Base-by-base conservation (phyloP, 2,797 vertebrate genomes). In the Tarsius wallacei region DNA sequence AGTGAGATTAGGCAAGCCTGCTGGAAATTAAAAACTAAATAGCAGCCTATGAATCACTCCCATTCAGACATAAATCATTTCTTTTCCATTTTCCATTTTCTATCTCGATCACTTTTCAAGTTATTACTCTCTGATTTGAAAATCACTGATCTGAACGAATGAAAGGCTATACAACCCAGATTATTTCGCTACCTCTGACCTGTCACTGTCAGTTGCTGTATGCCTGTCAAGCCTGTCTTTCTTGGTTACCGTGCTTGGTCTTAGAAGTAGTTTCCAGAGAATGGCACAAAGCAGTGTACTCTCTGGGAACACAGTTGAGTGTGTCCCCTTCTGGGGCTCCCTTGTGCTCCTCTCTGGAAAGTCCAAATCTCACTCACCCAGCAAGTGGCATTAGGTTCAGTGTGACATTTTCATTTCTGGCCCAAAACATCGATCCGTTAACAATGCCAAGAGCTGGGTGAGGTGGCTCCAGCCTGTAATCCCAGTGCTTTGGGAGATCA, bases 11-110 rank as follows among this genome's bases (percentile, higher is more conserved):
- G 49, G 42, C 57, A 81, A 96, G 74, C 90, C 97, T 91, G 42
- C 95, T 97, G 24, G 77, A 98, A 97, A 97, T 97, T 95, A 96
- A 97, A 97, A 96, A 70, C 47, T 68, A 90, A 96, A 61, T 9
- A 90, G 90, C 94, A n/a, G 70, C 89, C 82, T 63, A 36, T 71
- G 95, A 97, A 97, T 97, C 96, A 93, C 93, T 84, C 17, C 26
- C 80, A 24, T 36, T n/a, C 51, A 83, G 76, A 66, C 83, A 97
- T 87, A 77, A 96, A 42, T 59, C 90, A 90, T 95, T 93, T 87
- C 63, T 94, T 89, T 82, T 85, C 15, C 33, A 55, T 84, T 80
- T 96, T 57, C 31, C 64, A 31, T 87, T 71, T 94, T 82, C 49
- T 71, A 6, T n/a, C 10, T 85, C 91, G 88, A 57, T 96, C 31